Evolutionary conservation across 2,888 invertebrate genomes (phyloP).

Genomic region (Perizoma affinitatum): DNA sequence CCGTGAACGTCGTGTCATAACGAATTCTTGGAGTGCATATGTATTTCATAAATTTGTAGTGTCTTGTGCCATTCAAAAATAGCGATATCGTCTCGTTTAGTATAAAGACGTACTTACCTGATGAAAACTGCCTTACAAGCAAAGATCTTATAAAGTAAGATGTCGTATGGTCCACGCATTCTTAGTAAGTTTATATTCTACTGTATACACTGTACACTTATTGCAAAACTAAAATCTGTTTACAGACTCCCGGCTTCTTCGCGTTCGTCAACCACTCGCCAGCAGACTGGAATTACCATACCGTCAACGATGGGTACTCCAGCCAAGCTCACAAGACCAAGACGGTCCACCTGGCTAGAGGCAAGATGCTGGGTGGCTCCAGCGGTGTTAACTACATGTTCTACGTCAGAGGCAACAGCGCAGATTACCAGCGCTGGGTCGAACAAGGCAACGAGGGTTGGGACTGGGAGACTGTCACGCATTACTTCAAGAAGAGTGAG

Average conservation of each 20-base stretch:
- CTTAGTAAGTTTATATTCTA: too few relatives aligned
- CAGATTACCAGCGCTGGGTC: conserved; percentile 87
- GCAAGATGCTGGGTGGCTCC: conserved; percentile 86
- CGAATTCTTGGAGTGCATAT: too few relatives aligned
- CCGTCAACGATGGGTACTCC: conserved; percentile 43
- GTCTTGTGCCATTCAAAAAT: too few relatives aligned
- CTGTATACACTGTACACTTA: too few relatives aligned
- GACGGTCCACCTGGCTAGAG: conserved; percentile 75
- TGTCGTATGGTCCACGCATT: too few relatives aligned
- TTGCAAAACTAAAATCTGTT: neutral
- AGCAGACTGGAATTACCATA: conserved; percentile 41
- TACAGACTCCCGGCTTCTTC: conserved; percentile 46
- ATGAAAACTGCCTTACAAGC: too few relatives aligned
- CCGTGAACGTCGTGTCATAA: too few relatives aligned
- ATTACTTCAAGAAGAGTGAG: conserved; percentile 53
- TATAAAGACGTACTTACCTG: too few relatives aligned
- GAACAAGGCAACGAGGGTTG: conserved; percentile 79
- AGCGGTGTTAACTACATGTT: conserved; percentile 86
- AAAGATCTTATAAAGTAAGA: too few relatives aligned
- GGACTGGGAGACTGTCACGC: conserved; percentile 29
- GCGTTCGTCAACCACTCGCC: conserved; percentile 25
- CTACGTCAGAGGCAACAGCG: conserved; percentile 85
- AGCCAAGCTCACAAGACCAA: conserved; percentile 43
- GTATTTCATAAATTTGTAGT: too few relatives aligned
- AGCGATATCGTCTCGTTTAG: too few relatives aligned